A percentile compares a stretch with the other conserved stretches of the same genome.
phyloP scores from a whole-genome alignment of 2,797 vertebrate species.

The Podarcis siculus region DNA sequence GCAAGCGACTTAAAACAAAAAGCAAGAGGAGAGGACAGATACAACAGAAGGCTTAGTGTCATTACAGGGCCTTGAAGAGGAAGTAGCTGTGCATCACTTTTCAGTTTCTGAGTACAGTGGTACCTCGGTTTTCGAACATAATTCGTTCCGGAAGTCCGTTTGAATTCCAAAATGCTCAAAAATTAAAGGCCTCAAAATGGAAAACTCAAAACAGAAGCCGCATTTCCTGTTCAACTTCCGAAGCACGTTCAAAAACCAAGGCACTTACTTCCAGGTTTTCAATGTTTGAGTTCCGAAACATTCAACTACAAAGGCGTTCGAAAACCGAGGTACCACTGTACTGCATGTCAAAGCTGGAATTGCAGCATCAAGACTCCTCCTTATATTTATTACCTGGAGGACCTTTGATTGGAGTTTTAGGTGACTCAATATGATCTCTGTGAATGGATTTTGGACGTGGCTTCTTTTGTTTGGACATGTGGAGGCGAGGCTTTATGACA shows the following conservation, averaged over 20 bases:
- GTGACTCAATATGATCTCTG: conserved; percentile 91
- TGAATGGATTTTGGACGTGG: conserved; percentile 94
- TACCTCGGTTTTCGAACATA: no score
- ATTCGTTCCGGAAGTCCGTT: no score
- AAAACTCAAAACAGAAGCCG: no score
- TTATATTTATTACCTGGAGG: conserved; percentile 88
- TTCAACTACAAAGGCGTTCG: no score
- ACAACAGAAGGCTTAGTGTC: not conserved
- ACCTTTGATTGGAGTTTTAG: conserved; percentile 89
- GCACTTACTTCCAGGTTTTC: no score
- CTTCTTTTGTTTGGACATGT: conserved; percentile 85
- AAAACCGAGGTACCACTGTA: no score
- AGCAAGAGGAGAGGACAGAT: not conserved
- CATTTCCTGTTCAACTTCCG: no score
- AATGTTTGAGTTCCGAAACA: no score
- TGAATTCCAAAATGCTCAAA: no score
- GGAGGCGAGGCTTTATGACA: conserved; percentile 88
- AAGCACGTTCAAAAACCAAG: no score
- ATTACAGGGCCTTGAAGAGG: not conserved
- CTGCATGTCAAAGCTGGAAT: conserved; percentile 65
- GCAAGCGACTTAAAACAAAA: not conserved
- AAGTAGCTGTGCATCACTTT: not conserved
- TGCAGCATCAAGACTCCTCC: conserved; percentile 71
- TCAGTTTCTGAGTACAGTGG: conserved; percentile 38
- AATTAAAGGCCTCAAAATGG: no score